Evolutionary conservation across 2,888 invertebrate species (phyloP), one percentile per base, ranked within the genome.

Genomic region (Enchytraeus crypticus): DNA sequence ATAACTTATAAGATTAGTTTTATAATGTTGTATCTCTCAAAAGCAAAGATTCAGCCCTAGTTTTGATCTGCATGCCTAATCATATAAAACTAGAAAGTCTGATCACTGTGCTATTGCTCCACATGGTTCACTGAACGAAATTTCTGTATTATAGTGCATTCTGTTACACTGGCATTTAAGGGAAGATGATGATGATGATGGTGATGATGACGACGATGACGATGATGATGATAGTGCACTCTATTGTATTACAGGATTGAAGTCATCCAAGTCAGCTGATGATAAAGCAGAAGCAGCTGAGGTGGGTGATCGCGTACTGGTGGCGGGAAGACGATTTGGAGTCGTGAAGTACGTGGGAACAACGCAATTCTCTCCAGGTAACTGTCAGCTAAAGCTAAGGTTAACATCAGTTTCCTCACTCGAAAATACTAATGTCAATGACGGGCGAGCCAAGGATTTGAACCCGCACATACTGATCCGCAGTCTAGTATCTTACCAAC

Each of bases 361-460:
- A 59, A 79, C 81, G 18, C 72, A 77, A 62, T 81, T 81, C 74
- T 79, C 81, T 51, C 74, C 79, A 65, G 81, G 80, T 80, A 63
- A 55, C n/a, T n/a, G 51, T 29, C 3, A 32, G 51, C 32, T 33
- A 43, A 4, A 8, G 14, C 18, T 8, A 1, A 14, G 26, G 23
- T 47, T 47, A 8, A 26, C 1, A 4, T 46, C 8, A 47, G 23
- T 47, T 11, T 43, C 18, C 43, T n/a, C n/a, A n/a, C n/a, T n/a
- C n/a, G n/a, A n/a, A n/a, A n/a, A n/a, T n/a, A n/a, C n/a, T n/a
- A n/a, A n/a, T n/a, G n/a, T n/a, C n/a, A n/a, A n/a, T n/a, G n/a
- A n/a, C n/a, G n/a, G n/a, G n/a, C n/a, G n/a, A n/a, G n/a, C n/a
- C n/a, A n/a, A n/a, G n/a, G n/a, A n/a, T n/a, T n/a, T n/a, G n/a